Conservation (phyloP, 2,113 vertebrate genomes). For the Panthera uncia region DNA sequence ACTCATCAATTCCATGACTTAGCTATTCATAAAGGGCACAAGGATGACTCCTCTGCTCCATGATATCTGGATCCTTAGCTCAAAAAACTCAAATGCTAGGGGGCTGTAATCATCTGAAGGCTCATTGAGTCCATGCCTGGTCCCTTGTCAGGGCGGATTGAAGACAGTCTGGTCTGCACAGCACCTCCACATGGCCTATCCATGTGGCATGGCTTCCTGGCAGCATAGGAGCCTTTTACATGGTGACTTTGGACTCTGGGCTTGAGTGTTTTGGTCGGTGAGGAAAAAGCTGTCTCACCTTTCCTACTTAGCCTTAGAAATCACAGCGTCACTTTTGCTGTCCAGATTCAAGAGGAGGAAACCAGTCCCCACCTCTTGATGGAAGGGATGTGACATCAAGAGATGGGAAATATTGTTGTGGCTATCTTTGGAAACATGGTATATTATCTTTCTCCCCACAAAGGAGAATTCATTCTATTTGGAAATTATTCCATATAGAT, state of each 20-base stretch:
- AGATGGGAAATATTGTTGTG: background rate
- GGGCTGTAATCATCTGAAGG: background rate
- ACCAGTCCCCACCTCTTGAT: background rate
- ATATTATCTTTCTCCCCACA: background rate
- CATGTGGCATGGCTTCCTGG: background rate
- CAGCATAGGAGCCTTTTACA: background rate
- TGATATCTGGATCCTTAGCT: background rate
- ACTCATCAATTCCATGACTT: background rate
- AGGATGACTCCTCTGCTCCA: background rate
- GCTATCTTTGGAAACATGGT: background rate
- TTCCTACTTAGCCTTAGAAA: background rate
- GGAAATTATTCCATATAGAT: background rate
- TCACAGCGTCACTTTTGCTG: background rate
- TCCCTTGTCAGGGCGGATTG: background rate
- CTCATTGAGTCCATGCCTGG: background rate
- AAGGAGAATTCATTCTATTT: background rate
- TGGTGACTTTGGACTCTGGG: background rate
- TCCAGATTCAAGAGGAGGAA: background rate
- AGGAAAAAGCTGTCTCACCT: background rate
- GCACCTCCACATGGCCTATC: too few relatives aligned
- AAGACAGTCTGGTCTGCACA: background rate
- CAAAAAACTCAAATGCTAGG: background rate
- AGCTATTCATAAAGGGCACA: background rate
- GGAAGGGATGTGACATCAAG: background rate
- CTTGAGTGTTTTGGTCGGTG: background rate